Conservation (phyloP, 2,797 vertebrate genomes). For the Lophius americanus region DNA sequence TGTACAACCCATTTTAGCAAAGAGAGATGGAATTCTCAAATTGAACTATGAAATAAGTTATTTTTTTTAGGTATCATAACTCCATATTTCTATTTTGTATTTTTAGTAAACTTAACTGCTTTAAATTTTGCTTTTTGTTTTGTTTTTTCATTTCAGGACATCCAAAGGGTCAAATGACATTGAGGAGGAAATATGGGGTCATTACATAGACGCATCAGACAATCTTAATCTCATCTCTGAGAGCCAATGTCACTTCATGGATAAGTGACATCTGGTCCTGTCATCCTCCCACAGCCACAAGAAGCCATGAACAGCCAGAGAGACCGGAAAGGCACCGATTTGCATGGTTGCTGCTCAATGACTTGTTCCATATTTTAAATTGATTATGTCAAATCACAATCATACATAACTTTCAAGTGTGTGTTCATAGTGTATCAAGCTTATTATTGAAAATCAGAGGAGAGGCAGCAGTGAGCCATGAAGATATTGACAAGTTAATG, state of each 20-base stretch:
- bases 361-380: slow-evolving; percentile 26
- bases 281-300: slow-evolving; percentile 43
- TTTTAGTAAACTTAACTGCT: slow-evolving; percentile 11
- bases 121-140: background rate
- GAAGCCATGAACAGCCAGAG: slow-evolving; percentile 30
- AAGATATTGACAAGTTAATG: slow-evolving; percentile 39
- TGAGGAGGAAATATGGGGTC: slow-evolving; percentile 30
- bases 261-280: slow-evolving; percentile 61
- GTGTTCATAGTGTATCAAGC: background rate
- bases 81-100: too few species aligned
- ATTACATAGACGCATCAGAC: slow-evolving; percentile 34
- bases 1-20: too few species aligned
- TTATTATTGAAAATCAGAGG: too few species aligned
- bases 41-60: too few species aligned
- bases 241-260: slow-evolving; percentile 33
- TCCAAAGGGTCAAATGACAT: slow-evolving; percentile 33
- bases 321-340: slow-evolving; percentile 25
- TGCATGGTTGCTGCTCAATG: slow-evolving; percentile 29
- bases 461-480: slow-evolving; percentile 11
- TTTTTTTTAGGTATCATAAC: too few species aligned
- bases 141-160: slow-evolving; percentile 12
- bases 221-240: slow-evolving; percentile 44
- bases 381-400: slow-evolving; percentile 31
- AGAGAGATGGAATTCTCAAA: too few species aligned
- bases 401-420: background rate